Evolutionary conservation across 2,797 vertebrate species (phyloP), one percentile per base, ranked within the genome.

Genomic region (Lerista edwardsae): DNA sequence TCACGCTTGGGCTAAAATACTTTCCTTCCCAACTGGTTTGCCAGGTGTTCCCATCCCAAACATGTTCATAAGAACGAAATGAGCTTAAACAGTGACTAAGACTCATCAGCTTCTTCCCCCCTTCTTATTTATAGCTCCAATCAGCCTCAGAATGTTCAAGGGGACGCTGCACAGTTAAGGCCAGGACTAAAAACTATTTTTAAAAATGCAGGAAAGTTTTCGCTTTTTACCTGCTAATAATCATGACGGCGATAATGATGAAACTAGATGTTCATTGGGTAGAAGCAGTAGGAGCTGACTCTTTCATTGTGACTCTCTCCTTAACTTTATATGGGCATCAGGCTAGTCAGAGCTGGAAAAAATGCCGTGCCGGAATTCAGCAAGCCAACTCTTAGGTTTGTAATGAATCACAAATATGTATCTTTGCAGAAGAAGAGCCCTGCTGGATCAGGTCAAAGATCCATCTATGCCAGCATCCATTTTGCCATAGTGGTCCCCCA

Each of bases 41-140:
- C 11, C 47, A 75, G 69, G 39, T 51, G 55, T 51, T 86, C 27
- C 34, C 36, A 47, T 77, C 31, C 25, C 2, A 62, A 80, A 68
- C 59, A 11, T 69, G 12, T 79, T 51, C 10, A 62, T 80, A 31
- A 62, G 59, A 25, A 61, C 29, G 3, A 65, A 65, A 27, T 59
- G 19, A 34, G 7, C 69, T 51, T 75, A 79, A 75, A 71, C 39
- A 83, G 23, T 75, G 29, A 79, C 68, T 79, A 64, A 82, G 15
- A 27, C 69, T 67, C 61, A 57, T 74, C 29, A 65, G 25, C 29
- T 74, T 80, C 29, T 84, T 84, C 36, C 29, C n/a, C 64, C 47
- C 23, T 27, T 2, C 41, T 64, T 55, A 82, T 82, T 75, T 81
- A 76, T 39, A 61, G 31, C 74, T 77, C 17, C 39, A 75, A 1